Percentiles rank a stretch among this genome's conserved stretches.
phyloP scores from a whole-genome alignment of 2,113 vertebrate species.

The Nannospalax galili region DNA sequence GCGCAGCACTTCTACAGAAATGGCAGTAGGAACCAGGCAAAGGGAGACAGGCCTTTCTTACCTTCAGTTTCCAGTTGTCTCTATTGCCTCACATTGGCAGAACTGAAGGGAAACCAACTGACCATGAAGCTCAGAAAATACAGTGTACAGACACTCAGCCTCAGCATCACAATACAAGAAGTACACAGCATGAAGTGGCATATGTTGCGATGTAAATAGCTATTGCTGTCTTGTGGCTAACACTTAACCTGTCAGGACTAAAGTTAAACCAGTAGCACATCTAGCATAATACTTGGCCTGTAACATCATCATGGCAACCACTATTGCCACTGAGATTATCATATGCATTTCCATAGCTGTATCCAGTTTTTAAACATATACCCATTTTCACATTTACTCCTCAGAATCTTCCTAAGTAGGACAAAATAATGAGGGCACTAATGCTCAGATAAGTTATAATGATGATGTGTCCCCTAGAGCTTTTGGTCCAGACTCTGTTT shows the following conservation, averaged over 20 bases:
- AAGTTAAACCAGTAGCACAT: background rate
- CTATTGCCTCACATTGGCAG: background rate
- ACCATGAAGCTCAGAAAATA: background rate
- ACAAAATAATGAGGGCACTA: background rate
- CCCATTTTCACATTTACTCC: background rate
- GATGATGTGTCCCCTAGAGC: too few relatives aligned
- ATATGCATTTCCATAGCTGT: background rate
- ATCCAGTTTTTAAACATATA: background rate
- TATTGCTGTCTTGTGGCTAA: background rate
- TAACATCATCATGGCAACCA: background rate
- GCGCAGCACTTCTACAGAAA: background rate
- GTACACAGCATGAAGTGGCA: background rate
- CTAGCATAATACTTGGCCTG: background rate
- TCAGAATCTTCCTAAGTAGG: background rate
- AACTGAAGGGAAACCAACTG: background rate
- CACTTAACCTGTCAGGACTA: background rate
- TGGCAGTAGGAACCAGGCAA: background rate
- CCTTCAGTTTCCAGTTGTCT: background rate
- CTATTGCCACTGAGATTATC: background rate
- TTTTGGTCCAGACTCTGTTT: background rate
- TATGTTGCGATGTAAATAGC: background rate
- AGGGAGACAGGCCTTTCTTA: background rate
- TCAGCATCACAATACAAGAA: background rate
- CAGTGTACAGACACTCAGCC: background rate
- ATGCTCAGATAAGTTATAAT: background rate